phyloP scores from a whole-genome alignment of 92 coral and sea anemone genomes.

The Porites rus region DNA sequence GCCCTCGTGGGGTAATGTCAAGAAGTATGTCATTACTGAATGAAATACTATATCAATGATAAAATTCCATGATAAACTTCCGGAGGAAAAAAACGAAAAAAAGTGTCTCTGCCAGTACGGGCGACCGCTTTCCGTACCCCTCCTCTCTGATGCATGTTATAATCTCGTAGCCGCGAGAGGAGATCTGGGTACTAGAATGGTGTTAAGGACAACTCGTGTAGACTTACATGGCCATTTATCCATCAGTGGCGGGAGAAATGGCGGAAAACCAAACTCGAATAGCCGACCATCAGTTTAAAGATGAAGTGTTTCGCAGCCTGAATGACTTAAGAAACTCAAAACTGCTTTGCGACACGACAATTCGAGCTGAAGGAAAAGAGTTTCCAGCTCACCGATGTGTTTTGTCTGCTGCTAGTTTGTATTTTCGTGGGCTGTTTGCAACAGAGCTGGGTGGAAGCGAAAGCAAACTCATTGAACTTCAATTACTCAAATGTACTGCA shows the following conservation, averaged over 20 bases:
- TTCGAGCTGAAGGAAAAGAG: conserved; percentile 20
- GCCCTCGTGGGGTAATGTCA: too few species aligned
- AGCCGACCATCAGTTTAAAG: not conserved
- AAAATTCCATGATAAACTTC: too few species aligned
- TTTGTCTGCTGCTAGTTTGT: conserved; percentile 78
- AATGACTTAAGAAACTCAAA: conserved; percentile 27
- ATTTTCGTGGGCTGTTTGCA: conserved; percentile 74
- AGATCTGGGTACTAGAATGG: too few species aligned
- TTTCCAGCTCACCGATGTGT: conserved; percentile 54
- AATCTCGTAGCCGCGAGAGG: too few species aligned
- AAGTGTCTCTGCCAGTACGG: too few species aligned
- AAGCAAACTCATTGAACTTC: conserved; percentile 44
- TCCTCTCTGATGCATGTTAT: too few species aligned
- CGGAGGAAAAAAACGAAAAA: too few species aligned
- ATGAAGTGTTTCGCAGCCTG: not conserved
- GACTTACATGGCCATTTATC: not conserved
- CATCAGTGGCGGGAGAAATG: not conserved
- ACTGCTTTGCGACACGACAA: conserved; percentile 27
- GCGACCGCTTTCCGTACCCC: too few species aligned
- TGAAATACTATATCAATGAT: too few species aligned
- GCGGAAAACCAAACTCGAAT: not conserved
- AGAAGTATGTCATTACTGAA: too few species aligned
- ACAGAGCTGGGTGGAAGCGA: conserved; percentile 60
- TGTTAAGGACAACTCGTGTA: too few species aligned
- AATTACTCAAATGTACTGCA: not conserved